A percentile compares a stretch with the other conserved stretches of the same genome.
phyloP scores from a whole-genome alignment of 2,888 invertebrate species.

The Spisula subtruncata region DNA sequence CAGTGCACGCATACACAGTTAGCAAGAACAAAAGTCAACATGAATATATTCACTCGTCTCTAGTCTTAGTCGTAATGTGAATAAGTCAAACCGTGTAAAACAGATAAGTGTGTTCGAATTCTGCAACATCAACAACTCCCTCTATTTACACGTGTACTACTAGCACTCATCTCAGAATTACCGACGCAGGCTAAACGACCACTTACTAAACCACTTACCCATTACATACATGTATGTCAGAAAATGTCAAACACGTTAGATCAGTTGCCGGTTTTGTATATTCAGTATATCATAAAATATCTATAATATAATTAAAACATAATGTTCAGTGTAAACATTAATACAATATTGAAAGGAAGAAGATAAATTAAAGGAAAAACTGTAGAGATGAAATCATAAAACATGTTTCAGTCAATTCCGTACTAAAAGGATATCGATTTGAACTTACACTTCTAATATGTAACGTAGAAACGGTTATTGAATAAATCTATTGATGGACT shows the following conservation, averaged over 20 bases:
- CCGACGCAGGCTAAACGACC: background rate
- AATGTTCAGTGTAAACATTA: background rate
- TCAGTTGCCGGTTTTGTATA: background rate
- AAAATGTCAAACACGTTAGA: background rate
- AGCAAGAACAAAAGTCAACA: too few species aligned
- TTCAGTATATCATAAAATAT: background rate
- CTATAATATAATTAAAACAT: background rate
- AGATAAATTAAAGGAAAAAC: background rate
- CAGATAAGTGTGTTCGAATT: too few species aligned
- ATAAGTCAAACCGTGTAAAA: too few species aligned
- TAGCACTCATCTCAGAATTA: too few species aligned
- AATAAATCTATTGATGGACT: background rate
- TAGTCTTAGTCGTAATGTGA: too few species aligned
- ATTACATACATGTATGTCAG: background rate
- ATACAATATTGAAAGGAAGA: background rate
- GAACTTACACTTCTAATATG: background rate
- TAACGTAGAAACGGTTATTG: background rate
- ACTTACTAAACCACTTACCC: background rate
- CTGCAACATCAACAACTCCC: too few species aligned
- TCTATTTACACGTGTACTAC: too few species aligned
- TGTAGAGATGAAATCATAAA: background rate
- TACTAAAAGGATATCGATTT: background rate
- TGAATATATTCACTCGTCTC: too few species aligned
- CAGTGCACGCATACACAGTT: too few species aligned
- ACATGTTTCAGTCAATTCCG: background rate